Conservation (phyloP, 2,113 vertebrate species). For the Anseranas semipalmata region DNA sequence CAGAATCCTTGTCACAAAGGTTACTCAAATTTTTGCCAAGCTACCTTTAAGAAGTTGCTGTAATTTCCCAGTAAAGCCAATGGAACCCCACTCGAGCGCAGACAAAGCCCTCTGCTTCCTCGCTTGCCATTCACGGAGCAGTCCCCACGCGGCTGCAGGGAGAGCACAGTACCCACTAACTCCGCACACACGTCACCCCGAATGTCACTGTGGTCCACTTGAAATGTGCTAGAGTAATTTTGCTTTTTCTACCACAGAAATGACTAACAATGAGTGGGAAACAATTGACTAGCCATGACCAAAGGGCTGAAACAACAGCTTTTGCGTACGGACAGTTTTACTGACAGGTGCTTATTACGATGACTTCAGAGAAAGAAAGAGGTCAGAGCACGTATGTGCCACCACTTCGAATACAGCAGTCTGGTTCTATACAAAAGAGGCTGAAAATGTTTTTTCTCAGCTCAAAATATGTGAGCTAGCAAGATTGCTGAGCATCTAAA, state of each 20-base stretch:
- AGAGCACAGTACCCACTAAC: not conserved
- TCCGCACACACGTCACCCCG: not conserved
- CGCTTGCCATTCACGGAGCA: not conserved
- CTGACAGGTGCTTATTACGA: not conserved
- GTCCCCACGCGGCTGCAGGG: accelerated
- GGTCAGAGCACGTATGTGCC: not conserved
- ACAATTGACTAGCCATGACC: not conserved
- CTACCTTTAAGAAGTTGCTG: not conserved
- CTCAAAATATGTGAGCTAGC: not conserved
- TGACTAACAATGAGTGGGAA: not conserved
- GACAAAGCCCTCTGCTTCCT: not conserved
- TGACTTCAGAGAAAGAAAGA: not conserved
- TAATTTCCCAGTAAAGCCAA: not conserved
- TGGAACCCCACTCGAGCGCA: not conserved
- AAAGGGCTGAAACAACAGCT: not conserved
- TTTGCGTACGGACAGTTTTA: not conserved
- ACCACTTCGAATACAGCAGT: not conserved
- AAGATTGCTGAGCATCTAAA: not conserved
- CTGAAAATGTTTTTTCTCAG: not conserved
- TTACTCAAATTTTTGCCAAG: not conserved
- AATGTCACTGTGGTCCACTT: accelerated
- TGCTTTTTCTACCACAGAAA: not conserved
- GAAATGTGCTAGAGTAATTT: not conserved
- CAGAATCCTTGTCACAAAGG: not conserved
- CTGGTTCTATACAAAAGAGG: not conserved